A percentile compares a stretch with the other conserved stretches of the same genome.
phyloP scores from a whole-genome alignment of 1,140 invertebrate species.

The silkworm (Bombyx mori) region DNA sequence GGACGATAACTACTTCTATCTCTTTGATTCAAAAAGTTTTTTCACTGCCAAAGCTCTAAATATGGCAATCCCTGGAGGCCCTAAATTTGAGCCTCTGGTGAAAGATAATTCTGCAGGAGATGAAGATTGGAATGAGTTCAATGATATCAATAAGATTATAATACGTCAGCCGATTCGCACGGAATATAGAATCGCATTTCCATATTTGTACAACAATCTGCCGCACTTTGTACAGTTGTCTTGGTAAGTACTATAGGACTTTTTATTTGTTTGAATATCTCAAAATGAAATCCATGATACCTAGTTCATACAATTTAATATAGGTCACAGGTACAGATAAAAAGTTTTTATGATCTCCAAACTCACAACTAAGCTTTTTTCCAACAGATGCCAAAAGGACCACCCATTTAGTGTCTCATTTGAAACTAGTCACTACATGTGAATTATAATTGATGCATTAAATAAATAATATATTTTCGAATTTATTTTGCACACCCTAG shows the following conservation, averaged over 20 bases:
- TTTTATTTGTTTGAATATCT: conserved; percentile 13
- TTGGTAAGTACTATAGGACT: conserved; percentile 78
- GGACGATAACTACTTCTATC: conserved; percentile 99
- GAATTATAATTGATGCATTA: too few species aligned
- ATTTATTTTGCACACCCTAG: too few species aligned
- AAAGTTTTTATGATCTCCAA: too few species aligned
- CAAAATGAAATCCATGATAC: neutral
- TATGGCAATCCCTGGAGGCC: conserved; percentile 99
- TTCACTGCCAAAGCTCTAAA: conserved; percentile 99
- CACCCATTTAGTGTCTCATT: too few species aligned
- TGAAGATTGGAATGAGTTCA: conserved; percentile 99
- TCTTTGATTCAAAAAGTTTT: conserved; percentile 99
- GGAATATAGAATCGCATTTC: conserved; percentile 99
- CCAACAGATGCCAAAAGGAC: neutral
- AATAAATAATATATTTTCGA: too few species aligned
- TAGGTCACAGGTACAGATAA: neutral
- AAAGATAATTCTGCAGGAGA: conserved; percentile 98
- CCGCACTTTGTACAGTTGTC: conserved; percentile 96
- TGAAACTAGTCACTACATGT: too few species aligned
- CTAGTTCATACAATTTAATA: neutral
- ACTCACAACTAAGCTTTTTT: neutral
- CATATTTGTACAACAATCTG: conserved; percentile 99
- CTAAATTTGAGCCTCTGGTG: conserved; percentile 99
- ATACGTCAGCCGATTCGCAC: conserved; percentile 98
- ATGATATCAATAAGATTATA: conserved; percentile 99